Percentiles rank a stretch among this genome's conserved stretches.
phyloP scores from a whole-genome alignment of 2,113 vertebrate species.

The Syrrhaptes paradoxus region DNA sequence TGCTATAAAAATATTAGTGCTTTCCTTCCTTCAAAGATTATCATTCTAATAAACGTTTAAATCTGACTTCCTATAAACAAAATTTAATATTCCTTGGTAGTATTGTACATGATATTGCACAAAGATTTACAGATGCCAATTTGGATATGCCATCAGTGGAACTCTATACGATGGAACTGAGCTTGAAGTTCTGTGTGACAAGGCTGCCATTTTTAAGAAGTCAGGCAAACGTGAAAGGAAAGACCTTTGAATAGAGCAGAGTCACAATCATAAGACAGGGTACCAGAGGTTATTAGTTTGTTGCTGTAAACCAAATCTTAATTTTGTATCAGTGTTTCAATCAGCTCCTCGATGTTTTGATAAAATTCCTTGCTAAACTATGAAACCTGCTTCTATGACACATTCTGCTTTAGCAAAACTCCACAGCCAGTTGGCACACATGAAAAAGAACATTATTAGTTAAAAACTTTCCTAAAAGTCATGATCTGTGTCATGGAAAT shows the following conservation, averaged over 20 bases:
- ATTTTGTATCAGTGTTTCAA: background rate
- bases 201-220: background rate
- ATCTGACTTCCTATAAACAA: background rate
- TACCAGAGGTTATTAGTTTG: background rate
- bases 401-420: background rate
- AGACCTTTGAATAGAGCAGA: background rate
- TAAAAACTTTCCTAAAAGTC: background rate
- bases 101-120: background rate
- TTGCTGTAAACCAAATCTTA: background rate
- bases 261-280: background rate
- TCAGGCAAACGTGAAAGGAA: background rate
- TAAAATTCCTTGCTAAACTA: background rate
- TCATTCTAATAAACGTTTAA: background rate
- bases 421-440: background rate
- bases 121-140: background rate
- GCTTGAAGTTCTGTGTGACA: background rate
- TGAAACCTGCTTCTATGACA: background rate
- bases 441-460: background rate
- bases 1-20: background rate
- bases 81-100: background rate
- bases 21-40: background rate
- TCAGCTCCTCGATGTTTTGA: background rate
- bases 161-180: background rate
- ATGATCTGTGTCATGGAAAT: background rate
- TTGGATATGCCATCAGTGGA: background rate